Evolutionary conservation across 1,140 invertebrate genomes (phyloP).

Genomic region (Ylistrum balloti): DNA sequence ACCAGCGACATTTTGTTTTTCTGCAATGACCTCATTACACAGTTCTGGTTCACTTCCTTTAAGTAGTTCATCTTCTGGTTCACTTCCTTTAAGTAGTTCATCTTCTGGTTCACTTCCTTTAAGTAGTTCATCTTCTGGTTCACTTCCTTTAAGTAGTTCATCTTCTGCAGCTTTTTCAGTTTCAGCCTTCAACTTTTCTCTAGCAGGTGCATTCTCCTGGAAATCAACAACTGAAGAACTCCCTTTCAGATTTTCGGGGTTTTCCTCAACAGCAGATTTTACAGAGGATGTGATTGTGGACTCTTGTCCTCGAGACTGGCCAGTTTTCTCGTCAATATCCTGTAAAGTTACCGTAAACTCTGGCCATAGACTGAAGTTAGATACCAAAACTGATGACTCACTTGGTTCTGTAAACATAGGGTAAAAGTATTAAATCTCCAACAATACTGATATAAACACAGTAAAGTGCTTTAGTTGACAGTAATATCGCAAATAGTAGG

Average conservation of each 20-base stretch:
- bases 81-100: no score
- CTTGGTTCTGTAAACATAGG: not conserved
- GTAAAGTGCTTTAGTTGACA: no score
- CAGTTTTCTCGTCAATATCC: not conserved
- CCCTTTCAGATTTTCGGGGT: not conserved
- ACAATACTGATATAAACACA: no score
- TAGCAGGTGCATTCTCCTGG: not conserved
- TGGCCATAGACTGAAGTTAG: not conserved
- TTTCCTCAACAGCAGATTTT: not conserved
- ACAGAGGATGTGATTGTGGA: not conserved
- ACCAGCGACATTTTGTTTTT: not conserved
- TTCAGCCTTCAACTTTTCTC: not conserved
- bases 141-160: not conserved
- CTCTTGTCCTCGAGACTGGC: not conserved
- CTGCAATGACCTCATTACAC: not conserved
- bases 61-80: no score
- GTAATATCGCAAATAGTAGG: no score
- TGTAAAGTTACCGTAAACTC: conserved; percentile 16
- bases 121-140: not conserved
- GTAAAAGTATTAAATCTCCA: not conserved
- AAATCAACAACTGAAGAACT: not conserved
- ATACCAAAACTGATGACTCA: conserved; percentile 27
- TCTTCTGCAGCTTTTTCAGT: not conserved
- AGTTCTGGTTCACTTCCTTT: not conserved
- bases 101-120: no score